Evolutionary conservation across 1,140 invertebrate species (phyloP), one percentile per base, ranked within the genome.

Genomic region (Bilobella aurantiaca): DNA sequence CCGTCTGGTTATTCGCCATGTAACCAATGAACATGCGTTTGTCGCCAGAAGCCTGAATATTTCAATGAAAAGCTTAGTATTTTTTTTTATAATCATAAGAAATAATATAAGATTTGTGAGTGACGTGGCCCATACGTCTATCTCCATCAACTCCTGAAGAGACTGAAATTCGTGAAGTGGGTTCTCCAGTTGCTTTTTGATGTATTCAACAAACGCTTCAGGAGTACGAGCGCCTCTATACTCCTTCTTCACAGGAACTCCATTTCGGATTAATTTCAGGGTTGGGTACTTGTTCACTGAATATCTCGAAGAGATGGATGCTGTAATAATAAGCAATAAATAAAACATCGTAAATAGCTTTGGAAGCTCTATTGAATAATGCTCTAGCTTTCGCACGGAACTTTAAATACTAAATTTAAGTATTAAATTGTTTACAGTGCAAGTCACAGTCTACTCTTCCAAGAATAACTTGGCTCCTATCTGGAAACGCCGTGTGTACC

Each of bases 211-310:
- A 74, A 99, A 88, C 0, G 96, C 93, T 63, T 98, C 88, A 0
- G 81, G 82, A 5, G 89, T 89, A 63, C 88, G 78, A 70, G 88
- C 85, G 49, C 84, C 94, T 75, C 96, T 83, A 74, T 98, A 99
- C 79, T 99, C 97, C 74, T 88, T 85, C 78, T 99, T 99, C 0
- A 88, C 84, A 8, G 91, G 83, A 74, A 94, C 85, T 0, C 96
- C 96, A 85, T 96, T 96, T 31, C 91, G 83, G 74, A 98, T 90
- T 23, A 99, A 78, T 80, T 99, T 99, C 34, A 99, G 78, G 18
- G 97, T 99, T 27, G 97, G 97, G 81, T 99, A 99, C 81, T 99
- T 99, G 18, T 86, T 90, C 53, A 99, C 96, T 74, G 97, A 91
- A 79, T 95, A 99, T 71, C 90, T 84, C 12, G 86, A 85, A 8